These are phyloP conservation scores for Ctenodactylus gundi DNA, from an alignment of 2,113 vertebrate genomes.

Conservation along the genomic window DNA sequence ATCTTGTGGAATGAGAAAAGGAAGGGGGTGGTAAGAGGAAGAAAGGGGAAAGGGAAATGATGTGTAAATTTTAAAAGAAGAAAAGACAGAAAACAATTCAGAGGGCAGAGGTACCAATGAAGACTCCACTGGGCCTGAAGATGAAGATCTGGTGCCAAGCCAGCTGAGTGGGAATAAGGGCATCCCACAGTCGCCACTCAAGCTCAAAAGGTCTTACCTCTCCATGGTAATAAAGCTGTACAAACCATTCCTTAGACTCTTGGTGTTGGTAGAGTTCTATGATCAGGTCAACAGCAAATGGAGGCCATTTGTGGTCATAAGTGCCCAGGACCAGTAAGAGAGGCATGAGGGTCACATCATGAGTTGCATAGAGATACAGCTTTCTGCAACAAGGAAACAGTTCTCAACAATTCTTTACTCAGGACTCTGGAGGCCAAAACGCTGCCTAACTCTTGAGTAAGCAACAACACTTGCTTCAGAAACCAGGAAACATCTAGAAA, in stretches of 20 bases:
- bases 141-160: background rate
- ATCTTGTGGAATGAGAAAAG: too few species aligned
- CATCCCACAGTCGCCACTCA: background rate
- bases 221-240: constrained; percentile 89
- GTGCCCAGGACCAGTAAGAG: constrained; percentile 91
- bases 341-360: constrained; percentile 93
- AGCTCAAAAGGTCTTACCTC: constrained; percentile 83
- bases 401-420: background rate
- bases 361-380: constrained; percentile 91
- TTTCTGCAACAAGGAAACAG: constrained; percentile 85
- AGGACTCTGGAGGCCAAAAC: background rate
- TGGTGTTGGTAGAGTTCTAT: constrained; percentile 91
- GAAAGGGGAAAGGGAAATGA: too few species aligned
- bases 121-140: background rate
- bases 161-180: too few species aligned
- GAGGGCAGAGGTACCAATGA: too few species aligned
- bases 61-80: too few species aligned
- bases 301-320: constrained; percentile 94
- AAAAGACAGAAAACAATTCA: too few species aligned
- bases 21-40: too few species aligned
- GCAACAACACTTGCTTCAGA: background rate
- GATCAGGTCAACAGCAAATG: constrained; percentile 90
- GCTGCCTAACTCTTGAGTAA: background rate
- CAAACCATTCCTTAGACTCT: constrained; percentile 88
- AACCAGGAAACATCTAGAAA: background rate